These are phyloP conservation scores for Torymus texanus DNA, from an alignment of 2,888 invertebrate species.

Conservation along the genomic window DNA sequence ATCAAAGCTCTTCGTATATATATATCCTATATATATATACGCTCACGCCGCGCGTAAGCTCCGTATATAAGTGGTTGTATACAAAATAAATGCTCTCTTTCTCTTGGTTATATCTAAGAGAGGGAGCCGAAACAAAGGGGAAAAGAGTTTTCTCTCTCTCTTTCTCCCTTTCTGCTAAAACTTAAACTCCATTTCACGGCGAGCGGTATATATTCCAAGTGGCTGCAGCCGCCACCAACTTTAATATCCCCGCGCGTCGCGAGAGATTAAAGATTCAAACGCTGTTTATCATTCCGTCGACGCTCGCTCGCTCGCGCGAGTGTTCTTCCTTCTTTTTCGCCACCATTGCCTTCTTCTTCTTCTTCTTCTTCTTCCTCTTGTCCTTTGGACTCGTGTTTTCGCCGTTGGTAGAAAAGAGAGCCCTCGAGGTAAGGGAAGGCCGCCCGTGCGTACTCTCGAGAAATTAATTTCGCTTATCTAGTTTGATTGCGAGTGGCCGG, in stretches of 20 bases:
- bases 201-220: conserved; percentile 62
- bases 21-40: neutral
- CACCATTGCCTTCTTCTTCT: neutral
- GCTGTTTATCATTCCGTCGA: conserved; percentile 70
- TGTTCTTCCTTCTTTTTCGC: conserved; percentile 22
- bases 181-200: conserved; percentile 63
- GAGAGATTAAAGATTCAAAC: conserved; percentile 71
- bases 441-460: too few relatives aligned
- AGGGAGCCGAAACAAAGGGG: conserved; percentile 8
- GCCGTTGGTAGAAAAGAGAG: too few relatives aligned
- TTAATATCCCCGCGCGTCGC: conserved; percentile 68
- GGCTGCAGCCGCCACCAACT: conserved; percentile 65
- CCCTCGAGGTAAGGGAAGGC: too few relatives aligned
- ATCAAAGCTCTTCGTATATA: conserved; percentile 10
- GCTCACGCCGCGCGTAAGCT: neutral
- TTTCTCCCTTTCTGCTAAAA: conserved; percentile 28
- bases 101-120: neutral
- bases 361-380: neutral
- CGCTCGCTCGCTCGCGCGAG: conserved; percentile 53
- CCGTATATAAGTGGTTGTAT: conserved; percentile 3
- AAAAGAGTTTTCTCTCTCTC: conserved; percentile 28
- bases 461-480: too few relatives aligned
- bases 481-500: too few relatives aligned
- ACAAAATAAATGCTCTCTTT: conserved; percentile 14
- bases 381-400: neutral